Evolutionary conservation across 2,888 invertebrate species (phyloP).

Genomic region (Philopedon plagiatum): DNA sequence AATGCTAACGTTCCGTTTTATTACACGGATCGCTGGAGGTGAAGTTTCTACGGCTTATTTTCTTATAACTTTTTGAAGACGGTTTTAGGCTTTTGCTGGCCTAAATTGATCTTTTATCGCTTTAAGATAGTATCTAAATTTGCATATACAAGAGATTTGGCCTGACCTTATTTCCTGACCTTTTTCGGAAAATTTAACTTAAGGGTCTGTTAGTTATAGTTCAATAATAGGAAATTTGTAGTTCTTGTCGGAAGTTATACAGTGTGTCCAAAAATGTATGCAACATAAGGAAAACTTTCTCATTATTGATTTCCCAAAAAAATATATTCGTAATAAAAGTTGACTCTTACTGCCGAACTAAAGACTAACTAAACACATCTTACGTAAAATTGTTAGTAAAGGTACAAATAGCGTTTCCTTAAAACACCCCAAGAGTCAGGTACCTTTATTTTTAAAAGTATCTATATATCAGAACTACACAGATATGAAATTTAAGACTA

Average conservation of each 20-base stretch:
- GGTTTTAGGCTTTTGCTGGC: conserved; percentile 4
- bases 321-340: no score
- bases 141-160: conserved; percentile 11
- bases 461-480: no score
- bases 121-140: conserved; percentile 18
- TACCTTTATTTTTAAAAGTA: no score
- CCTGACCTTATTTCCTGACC: background rate
- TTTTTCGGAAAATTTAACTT: conserved; percentile 2
- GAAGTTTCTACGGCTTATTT: conserved; percentile 63
- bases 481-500: no score
- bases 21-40: conserved; percentile 61
- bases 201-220: background rate
- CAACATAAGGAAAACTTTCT: no score
- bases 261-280: no score
- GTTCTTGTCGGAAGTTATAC: background rate
- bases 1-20: conserved; percentile 64
- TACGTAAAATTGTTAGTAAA: no score
- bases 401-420: no score
- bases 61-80: conserved; percentile 56
- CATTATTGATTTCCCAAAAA: no score
- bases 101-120: conserved; percentile 31
- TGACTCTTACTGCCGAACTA: no score
- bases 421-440: no score
- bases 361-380: no score
- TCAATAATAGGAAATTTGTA: background rate